Percentiles rank a stretch among this genome's conserved stretches.
phyloP scores from a whole-genome alignment of 2,113 vertebrate genomes.

The Atlantisia rogersi region DNA sequence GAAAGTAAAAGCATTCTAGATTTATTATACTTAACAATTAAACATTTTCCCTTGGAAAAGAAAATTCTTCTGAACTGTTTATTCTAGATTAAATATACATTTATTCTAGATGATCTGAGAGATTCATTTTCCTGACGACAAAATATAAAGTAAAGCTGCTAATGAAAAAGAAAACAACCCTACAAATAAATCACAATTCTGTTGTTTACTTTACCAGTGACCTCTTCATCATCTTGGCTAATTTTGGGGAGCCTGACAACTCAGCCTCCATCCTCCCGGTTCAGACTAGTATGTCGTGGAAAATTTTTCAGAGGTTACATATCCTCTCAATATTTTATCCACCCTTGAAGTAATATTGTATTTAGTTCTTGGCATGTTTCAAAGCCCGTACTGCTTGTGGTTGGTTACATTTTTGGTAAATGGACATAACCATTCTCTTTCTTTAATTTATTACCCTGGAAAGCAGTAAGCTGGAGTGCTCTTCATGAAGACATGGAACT shows the following conservation, averaged over 20 bases:
- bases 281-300: neutral
- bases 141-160: neutral
- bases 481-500: neutral
- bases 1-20: neutral
- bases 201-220: neutral
- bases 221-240: neutral
- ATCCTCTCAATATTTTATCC: neutral
- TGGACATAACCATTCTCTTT: neutral
- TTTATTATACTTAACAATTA: neutral
- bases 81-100: neutral
- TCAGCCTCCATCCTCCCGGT: neutral
- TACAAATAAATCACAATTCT: neutral
- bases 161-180: neutral
- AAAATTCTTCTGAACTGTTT: neutral
- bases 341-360: neutral
- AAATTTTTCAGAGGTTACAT: neutral
- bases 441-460: neutral
- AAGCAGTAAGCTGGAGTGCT: neutral
- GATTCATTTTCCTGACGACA: neutral
- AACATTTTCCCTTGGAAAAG: neutral
- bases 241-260: neutral
- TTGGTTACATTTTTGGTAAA: neutral
- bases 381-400: neutral
- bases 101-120: neutral
- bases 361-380: neutral